phyloP scores from a whole-genome alignment of 2,888 invertebrate species.

The Caenorhabditis macrosperma region DNA sequence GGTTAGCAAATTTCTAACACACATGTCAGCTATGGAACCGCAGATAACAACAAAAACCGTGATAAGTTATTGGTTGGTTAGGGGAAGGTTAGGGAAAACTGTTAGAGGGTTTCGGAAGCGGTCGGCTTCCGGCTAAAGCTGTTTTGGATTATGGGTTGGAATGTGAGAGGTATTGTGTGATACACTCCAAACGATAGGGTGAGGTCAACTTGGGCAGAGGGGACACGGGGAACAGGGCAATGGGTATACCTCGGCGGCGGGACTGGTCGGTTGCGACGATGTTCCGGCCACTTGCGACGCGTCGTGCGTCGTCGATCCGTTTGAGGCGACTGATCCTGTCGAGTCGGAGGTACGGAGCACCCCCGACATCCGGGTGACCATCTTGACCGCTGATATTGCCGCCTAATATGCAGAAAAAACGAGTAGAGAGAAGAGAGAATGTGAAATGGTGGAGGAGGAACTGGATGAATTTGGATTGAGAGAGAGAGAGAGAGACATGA shows the following conservation, averaged over 20 bases:
- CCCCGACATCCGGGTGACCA: conserved; percentile 78
- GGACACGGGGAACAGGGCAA: conserved; percentile 5
- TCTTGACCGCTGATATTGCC: conserved; percentile 79
- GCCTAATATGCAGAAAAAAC: conserved; percentile 70
- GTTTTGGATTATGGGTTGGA: background rate
- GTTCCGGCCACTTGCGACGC: conserved; percentile 49
- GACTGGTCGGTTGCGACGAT: conserved; percentile 68
- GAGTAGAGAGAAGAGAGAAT: conserved; percentile 28
- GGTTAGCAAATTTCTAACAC: conserved; percentile 36
- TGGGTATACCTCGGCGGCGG: conserved; percentile 60
- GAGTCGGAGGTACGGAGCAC: conserved; percentile 69
- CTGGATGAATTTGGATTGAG: background rate
- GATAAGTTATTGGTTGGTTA: conserved; percentile 10
- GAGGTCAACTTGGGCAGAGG: conserved; percentile 9
- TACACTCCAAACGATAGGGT: conserved; percentile 25
- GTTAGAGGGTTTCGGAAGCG: background rate
- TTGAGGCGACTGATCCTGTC: conserved; percentile 69
- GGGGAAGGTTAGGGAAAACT: conserved; percentile 2
- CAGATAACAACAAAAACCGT: conserved; percentile 10
- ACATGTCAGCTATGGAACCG: conserved; percentile 36
- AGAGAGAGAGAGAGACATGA: conserved; percentile 17
- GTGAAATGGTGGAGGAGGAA: conserved; percentile 12
- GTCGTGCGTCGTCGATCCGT: conserved; percentile 59
- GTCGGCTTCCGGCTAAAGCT: background rate
- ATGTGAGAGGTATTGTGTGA: conserved; percentile 6